Conservation (phyloP, 2,888 invertebrate species). For the Pilophorus perplexus region DNA sequence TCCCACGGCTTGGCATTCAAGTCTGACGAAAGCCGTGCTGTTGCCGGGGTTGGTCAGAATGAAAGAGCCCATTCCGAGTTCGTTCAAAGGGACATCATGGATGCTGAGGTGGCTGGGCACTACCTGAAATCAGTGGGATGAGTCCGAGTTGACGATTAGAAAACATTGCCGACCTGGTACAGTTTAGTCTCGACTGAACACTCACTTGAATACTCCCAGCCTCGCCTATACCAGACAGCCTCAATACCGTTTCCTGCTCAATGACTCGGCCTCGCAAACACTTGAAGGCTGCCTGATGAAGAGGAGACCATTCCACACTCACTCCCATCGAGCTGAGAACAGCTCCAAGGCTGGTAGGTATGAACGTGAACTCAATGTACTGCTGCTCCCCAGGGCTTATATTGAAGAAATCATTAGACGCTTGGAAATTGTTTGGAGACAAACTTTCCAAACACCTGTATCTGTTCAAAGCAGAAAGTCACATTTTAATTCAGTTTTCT, state of each 20-base stretch:
- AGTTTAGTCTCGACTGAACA: too few relatives aligned
- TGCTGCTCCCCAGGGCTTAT: conserved; percentile 4
- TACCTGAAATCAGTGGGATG: background rate
- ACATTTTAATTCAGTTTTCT: too few relatives aligned
- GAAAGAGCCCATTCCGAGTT: background rate
- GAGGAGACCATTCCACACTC: background rate
- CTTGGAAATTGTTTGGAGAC: background rate
- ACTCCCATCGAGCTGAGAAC: background rate
- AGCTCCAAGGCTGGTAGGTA: background rate
- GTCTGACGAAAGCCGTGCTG: background rate
- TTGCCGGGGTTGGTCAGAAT: background rate
- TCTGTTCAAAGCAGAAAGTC: background rate
- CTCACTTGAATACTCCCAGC: background rate
- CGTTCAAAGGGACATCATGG: conserved; percentile 1
- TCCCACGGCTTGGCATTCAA: background rate
- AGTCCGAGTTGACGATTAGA: too few relatives aligned
- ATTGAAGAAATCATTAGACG: background rate
- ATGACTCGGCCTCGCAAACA: background rate
- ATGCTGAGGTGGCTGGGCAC: background rate
- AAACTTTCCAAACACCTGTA: background rate
- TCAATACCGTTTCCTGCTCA: background rate
- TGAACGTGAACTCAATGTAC: background rate
- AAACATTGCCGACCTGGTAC: too few relatives aligned
- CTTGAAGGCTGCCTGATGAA: background rate
- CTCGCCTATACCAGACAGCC: background rate